Percentiles rank a stretch among this genome's conserved stretches.
These are phyloP conservation scores for Syngnathus scovelli DNA, from an alignment of 2,113 vertebrate species.

Conservation along the genomic window DNA sequence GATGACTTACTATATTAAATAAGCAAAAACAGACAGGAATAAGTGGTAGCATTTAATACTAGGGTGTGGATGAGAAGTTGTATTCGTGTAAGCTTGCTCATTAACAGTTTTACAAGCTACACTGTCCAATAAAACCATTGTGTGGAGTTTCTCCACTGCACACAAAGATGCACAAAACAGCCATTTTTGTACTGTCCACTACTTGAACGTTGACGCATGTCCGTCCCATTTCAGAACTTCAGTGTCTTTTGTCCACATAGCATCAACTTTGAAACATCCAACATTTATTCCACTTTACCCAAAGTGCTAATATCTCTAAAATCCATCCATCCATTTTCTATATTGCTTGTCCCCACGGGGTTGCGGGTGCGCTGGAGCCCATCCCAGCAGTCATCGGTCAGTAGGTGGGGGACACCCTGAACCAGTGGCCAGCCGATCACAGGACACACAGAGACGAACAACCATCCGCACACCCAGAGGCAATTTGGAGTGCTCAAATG, in stretches of 20 bases:
- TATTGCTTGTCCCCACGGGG: too few species aligned
- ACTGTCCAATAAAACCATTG: neutral
- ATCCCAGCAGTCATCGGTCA: too few species aligned
- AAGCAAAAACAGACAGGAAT: neutral
- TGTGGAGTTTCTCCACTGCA: neutral
- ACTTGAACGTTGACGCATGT: neutral
- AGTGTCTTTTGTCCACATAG: too few species aligned
- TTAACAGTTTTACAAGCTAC: neutral
- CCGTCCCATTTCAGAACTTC: too few species aligned
- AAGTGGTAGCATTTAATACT: neutral
- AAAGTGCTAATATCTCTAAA: neutral
- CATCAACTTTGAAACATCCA: neutral
- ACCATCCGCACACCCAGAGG: too few species aligned
- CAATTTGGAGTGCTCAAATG: too few species aligned
- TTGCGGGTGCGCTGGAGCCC: too few species aligned
- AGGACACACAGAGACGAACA: too few species aligned
- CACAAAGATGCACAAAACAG: neutral
- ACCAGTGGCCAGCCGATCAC: too few species aligned
- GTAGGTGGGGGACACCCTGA: too few species aligned
- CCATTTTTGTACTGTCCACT: neutral
- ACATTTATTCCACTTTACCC: neutral
- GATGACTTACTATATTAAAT: neutral
- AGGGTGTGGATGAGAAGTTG: neutral
- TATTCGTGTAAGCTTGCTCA: neutral
- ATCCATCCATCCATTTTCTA: too few species aligned